phyloP scores from a whole-genome alignment of 2,113 vertebrate species.

The Mesocricetus auratus region DNA sequence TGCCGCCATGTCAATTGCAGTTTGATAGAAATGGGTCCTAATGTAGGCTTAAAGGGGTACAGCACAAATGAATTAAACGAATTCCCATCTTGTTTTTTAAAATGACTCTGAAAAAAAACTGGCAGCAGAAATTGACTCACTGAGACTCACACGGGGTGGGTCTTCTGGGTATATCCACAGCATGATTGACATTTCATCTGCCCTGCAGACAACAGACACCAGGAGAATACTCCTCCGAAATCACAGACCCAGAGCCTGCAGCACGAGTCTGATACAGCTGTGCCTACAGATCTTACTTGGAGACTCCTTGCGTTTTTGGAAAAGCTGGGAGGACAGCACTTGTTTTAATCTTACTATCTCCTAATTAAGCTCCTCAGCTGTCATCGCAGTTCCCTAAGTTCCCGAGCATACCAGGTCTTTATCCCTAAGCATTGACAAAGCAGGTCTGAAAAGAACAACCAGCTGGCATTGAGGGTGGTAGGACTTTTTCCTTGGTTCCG shows the following conservation, averaged over 20 bases:
- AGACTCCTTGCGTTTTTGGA: not conserved
- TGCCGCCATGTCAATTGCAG: not conserved
- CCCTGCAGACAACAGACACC: not conserved
- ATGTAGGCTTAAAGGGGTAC: not conserved
- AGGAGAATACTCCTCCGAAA: not conserved
- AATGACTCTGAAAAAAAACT: constrained; percentile 2
- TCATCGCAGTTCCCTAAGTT: not conserved
- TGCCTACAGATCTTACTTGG: not conserved
- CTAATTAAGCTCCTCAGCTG: not conserved
- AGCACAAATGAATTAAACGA: not conserved
- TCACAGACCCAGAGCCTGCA: not conserved
- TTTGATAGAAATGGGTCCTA: not conserved
- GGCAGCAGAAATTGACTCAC: not conserved
- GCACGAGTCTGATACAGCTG: rapidly evolving
- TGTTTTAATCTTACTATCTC: not conserved
- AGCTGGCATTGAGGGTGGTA: not conserved
- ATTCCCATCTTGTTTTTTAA: not conserved
- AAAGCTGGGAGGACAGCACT: not conserved
- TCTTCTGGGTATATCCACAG: not conserved
- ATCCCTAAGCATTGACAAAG: not conserved
- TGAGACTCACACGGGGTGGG: not conserved
- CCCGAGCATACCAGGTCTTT: not conserved
- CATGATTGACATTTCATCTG: not conserved
- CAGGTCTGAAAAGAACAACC: not conserved
- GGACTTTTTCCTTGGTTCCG: not conserved